These are phyloP conservation scores for Carettochelys insculpta DNA, from an alignment of 2,113 vertebrate genomes.

Conservation along the genomic window DNA sequence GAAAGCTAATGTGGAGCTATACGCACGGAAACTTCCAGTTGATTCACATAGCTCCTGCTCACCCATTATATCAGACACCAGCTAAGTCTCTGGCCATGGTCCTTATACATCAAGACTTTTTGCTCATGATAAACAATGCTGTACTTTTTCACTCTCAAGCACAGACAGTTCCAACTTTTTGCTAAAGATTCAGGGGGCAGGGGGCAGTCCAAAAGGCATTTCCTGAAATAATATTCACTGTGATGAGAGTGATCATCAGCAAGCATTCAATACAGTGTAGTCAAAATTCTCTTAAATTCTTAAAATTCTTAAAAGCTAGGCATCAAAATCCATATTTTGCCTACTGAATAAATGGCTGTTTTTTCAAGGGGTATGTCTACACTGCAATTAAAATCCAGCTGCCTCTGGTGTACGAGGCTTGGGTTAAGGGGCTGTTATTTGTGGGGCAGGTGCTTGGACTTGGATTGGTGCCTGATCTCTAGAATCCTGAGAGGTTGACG, in stretches of 20 bases:
- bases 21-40: neutral
- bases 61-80: neutral
- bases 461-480: neutral
- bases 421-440: neutral
- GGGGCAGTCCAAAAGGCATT: neutral
- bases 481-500: too few species aligned
- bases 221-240: slow-evolving; percentile 27
- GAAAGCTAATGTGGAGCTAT: neutral
- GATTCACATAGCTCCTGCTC: neutral
- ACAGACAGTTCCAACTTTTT: neutral
- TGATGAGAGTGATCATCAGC: slow-evolving; percentile 45
- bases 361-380: neutral
- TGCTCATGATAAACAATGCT: neutral
- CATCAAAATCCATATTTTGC: neutral
- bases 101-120: neutral
- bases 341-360: neutral
- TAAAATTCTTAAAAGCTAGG: too few species aligned
- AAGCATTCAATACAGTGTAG: slow-evolving; percentile 10
- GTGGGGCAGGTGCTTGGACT: neutral
- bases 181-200: neutral
- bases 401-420: neutral
- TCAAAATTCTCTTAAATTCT: slow-evolving; percentile 36
- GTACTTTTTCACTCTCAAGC: neutral
- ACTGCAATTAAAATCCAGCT: too few species aligned
- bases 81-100: neutral